These are phyloP conservation scores for Microchirus variegatus DNA, from an alignment of 2,797 vertebrate genomes.

Conservation along the genomic window DNA sequence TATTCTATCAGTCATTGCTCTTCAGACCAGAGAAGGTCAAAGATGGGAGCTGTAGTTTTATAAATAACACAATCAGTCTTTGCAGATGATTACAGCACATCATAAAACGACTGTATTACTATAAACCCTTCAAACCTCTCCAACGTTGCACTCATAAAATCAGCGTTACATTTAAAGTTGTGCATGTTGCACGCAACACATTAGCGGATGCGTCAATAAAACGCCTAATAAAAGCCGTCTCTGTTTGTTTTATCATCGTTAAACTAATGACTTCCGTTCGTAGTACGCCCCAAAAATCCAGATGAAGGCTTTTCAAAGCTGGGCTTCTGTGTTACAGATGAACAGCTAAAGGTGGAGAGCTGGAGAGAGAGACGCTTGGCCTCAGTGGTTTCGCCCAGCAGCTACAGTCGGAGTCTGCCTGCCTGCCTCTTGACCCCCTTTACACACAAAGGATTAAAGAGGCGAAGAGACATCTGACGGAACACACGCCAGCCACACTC, in stretches of 20 bases:
- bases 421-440: constrained; percentile 73
- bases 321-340: constrained; percentile 18
- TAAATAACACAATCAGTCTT: too few species aligned
- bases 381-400: constrained; percentile 51
- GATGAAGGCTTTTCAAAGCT: constrained; percentile 36
- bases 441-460: constrained; percentile 74
- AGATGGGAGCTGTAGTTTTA: too few species aligned
- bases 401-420: constrained; percentile 53
- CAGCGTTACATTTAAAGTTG: too few species aligned
- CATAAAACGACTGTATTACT: too few species aligned
- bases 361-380: constrained; percentile 39
- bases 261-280: background rate
- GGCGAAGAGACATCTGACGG: constrained; percentile 62
- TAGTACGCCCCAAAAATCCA: constrained; percentile 1
- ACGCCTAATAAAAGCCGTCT: rapidly evolving
- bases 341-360: constrained; percentile 35
- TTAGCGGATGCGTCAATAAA: background rate
- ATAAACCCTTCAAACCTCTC: too few species aligned
- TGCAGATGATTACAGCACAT: too few species aligned
- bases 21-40: too few species aligned
- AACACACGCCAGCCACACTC: constrained; percentile 72
- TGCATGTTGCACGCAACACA: background rate
- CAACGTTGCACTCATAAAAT: too few species aligned
- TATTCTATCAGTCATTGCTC: too few species aligned
- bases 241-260: constrained; percentile 5